These are phyloP conservation scores for Oreonectes daqikongensis DNA, from an alignment of 2,797 vertebrate species.

Conservation along the genomic window DNA sequence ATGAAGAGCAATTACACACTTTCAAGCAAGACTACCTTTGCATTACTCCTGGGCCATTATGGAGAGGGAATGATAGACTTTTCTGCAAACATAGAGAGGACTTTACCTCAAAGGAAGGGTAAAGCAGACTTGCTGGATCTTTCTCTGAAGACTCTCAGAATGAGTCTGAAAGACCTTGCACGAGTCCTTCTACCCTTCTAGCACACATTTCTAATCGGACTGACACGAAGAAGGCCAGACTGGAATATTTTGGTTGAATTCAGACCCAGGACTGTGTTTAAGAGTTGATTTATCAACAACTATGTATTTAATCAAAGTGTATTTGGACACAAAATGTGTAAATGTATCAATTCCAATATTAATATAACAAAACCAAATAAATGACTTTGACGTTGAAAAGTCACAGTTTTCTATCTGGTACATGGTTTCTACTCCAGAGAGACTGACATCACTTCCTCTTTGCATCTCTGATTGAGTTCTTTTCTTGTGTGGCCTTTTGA, in stretches of 20 bases:
- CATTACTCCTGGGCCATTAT: constrained; percentile 29
- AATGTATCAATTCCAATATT: no score
- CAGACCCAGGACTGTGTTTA: constrained; percentile 50
- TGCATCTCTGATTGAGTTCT: constrained; percentile 4
- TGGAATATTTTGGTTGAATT: neutral
- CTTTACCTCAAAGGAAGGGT: constrained; percentile 5
- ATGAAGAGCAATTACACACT: constrained; percentile 68
- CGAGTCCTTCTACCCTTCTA: constrained; percentile 7
- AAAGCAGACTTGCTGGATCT: constrained; percentile 15
- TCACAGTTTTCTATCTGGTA: neutral
- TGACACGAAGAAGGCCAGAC: neutral
- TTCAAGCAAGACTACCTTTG: constrained; percentile 37
- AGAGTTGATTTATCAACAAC: neutral
- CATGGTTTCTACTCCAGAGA: constrained; percentile 1
- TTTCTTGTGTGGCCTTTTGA: constrained; percentile 70
- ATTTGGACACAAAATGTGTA: no score
- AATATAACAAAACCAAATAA: no score
- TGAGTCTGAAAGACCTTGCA: constrained; percentile 1
- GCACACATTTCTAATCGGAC: neutral
- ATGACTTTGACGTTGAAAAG: no score
- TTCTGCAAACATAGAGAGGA: constrained; percentile 12
- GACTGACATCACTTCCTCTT: constrained; percentile 20
- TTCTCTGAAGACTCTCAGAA: constrained; percentile 19
- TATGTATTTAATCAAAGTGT: no score
- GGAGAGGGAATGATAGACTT: constrained; percentile 9